Base-by-base conservation (phyloP, 2,797 vertebrate species). In the Hemitrygon akajei region DNA sequence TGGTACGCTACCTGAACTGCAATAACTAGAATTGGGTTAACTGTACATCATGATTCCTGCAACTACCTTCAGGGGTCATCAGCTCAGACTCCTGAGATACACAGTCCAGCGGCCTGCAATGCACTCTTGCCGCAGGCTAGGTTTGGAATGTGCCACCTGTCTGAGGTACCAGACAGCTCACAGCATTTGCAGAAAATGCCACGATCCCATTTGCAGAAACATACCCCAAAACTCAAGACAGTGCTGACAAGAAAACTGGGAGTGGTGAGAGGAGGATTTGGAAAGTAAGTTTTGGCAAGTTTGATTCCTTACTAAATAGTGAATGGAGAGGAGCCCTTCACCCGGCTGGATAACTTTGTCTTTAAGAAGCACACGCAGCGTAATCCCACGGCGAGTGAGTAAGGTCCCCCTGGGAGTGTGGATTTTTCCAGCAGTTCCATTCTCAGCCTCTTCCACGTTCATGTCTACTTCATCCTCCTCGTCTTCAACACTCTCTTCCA, bases 281-380 rank as follows among this genome's bases (percentile, higher is more conserved):
- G 58, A n/a, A 63, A 5, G 58, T n/a, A 16, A 27, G 9, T 25
- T 47, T 81, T 7, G 25, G 37, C 10, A 22, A 73, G 69, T 10
- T 56, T 14, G 73, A 9, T 5, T 4, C 63, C 96, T 96, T 95
- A 98, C 97, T 97, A 98, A 95, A 96, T 99, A 99, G 95, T 98
- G 98, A 95, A 99, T 99, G 93, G 98, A 98, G 16, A 99, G 96
- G 91, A 98, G 97, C 0, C 98, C 98, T 0, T 97, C 97, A 40
- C 98, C 98, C 0, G 98, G 98, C 95, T 99, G 98, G 94, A 99
- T 98, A 95, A 99, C 97, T 37, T 97, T 97, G 0, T 99, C 98
- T 1, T 98, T 98, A 47, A 99, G 97, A 93, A 99, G 97, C 34
- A 99, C 98, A 0, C 98, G 95, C 93, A 99, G 96, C 2, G 98